A percentile compares a stretch with the other conserved stretches of the same genome.
phyloP scores from a whole-genome alignment of 2,113 vertebrate species.

The Urocynchramus pylzowi region DNA sequence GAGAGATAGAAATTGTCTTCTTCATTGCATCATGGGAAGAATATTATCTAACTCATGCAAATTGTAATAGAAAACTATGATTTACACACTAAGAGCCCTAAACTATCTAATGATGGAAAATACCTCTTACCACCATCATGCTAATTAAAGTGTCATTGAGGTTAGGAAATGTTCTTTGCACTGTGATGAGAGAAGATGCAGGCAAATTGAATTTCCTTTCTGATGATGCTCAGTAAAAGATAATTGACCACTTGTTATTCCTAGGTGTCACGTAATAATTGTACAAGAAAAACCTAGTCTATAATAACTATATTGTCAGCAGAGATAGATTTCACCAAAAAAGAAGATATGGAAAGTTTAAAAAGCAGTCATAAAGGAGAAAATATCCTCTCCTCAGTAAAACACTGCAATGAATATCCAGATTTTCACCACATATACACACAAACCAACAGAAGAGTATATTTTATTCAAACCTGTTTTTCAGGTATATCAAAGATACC shows the following conservation, averaged over 20 bases:
- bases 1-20: not conserved
- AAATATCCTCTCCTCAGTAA: not conserved
- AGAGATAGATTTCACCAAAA: not conserved
- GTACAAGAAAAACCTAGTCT: not conserved
- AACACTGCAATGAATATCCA: not conserved
- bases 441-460: not conserved
- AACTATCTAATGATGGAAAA: not conserved
- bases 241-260: slow-evolving; percentile 29
- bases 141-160: slow-evolving; percentile 13
- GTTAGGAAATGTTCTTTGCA: not conserved
- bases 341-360: not conserved
- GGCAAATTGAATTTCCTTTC: slow-evolving; percentile 28
- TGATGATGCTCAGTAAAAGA: not conserved
- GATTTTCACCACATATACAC: not conserved
- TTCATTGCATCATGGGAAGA: not conserved
- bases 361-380: not conserved
- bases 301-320: not conserved
- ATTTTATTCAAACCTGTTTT: not conserved
- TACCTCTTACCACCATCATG: not conserved
- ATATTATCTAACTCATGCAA: not conserved
- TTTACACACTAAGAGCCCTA: not conserved
- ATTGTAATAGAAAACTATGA: not conserved
- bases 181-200: not conserved
- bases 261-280: not conserved
- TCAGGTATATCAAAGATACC: not conserved